Evolutionary conservation across 2,113 vertebrate genomes (phyloP).

Genomic region (Ceuthmochares aereus): DNA sequence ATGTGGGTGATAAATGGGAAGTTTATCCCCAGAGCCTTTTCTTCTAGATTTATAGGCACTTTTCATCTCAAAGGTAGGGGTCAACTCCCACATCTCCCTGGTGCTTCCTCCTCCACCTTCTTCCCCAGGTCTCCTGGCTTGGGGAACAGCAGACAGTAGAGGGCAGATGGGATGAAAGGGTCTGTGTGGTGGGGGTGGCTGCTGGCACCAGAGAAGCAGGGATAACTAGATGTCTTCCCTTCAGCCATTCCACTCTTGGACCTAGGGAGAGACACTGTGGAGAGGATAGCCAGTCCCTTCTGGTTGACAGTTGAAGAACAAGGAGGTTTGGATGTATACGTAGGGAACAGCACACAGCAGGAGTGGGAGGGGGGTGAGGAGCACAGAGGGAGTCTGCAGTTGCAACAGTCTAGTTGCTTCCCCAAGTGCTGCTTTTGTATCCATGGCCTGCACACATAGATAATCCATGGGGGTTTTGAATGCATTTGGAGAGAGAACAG

Average conservation of each 20-base stretch:
- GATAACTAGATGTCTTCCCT: background rate
- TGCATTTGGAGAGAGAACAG: background rate
- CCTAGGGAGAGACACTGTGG: background rate
- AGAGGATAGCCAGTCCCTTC: fast-evolving
- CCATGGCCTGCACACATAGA: background rate
- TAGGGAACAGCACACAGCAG: fast-evolving
- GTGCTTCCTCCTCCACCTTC: background rate
- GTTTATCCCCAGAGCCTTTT: background rate
- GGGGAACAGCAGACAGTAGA: background rate
- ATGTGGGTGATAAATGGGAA: slow-evolving; percentile 27
- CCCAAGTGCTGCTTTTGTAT: background rate
- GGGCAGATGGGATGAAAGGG: background rate
- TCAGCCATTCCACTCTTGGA: fast-evolving
- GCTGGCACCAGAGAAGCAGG: background rate
- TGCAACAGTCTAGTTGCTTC: background rate
- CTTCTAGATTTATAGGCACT: background rate
- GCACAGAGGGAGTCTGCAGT: background rate
- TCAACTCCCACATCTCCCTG: fast-evolving
- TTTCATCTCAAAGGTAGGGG: background rate
- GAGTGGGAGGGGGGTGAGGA: background rate
- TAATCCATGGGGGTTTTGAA: background rate
- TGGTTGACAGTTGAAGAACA: fast-evolving
- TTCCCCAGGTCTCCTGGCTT: background rate
- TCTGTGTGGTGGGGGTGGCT: fast-evolving
- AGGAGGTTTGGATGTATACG: fast-evolving